These are phyloP conservation scores for Geotrupes spiniger DNA, from an alignment of 2,888 invertebrate genomes.

Conservation along the genomic window DNA sequence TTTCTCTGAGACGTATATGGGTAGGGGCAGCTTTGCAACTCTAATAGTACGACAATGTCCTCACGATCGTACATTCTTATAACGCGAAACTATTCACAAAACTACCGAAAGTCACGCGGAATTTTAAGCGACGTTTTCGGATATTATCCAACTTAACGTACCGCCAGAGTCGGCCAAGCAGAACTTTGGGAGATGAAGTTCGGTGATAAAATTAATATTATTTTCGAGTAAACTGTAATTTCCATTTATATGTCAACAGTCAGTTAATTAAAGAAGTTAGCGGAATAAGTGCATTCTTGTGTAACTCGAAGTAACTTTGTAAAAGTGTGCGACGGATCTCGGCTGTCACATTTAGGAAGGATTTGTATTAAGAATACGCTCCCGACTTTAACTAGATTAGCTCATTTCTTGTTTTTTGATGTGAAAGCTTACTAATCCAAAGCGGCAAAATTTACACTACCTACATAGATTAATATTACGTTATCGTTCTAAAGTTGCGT, in stretches of 20 bases:
- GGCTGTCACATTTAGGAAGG: conserved; percentile 39
- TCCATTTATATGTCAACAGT: conserved; percentile 48
- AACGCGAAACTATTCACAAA: no score
- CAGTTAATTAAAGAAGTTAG: conserved; percentile 51
- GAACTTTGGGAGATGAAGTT: conserved; percentile 29
- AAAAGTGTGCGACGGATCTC: conserved; percentile 36
- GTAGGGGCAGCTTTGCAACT: no score
- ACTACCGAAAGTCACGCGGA: conserved; percentile 2
- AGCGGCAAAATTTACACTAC: no score
- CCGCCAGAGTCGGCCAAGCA: no score
- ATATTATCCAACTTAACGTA: no score
- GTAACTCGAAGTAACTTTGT: conserved; percentile 42
- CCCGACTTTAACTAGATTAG: conserved; percentile 22
- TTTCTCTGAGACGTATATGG: no score
- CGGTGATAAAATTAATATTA: conserved; percentile 33
- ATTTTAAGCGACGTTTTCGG: conserved; percentile 2
- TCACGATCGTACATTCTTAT: no score
- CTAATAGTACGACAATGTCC: no score
- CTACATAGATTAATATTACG: no score
- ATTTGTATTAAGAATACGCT: conserved; percentile 28
- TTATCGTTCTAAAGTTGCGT: no score
- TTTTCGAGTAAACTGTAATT: conserved; percentile 43
- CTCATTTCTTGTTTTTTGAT: conserved; percentile 11
- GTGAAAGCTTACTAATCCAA: not conserved
- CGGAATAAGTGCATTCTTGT: conserved; percentile 50